These are phyloP conservation scores for Ciconia stormi DNA, from an alignment of 2,113 vertebrate species.

Conservation along the genomic window DNA sequence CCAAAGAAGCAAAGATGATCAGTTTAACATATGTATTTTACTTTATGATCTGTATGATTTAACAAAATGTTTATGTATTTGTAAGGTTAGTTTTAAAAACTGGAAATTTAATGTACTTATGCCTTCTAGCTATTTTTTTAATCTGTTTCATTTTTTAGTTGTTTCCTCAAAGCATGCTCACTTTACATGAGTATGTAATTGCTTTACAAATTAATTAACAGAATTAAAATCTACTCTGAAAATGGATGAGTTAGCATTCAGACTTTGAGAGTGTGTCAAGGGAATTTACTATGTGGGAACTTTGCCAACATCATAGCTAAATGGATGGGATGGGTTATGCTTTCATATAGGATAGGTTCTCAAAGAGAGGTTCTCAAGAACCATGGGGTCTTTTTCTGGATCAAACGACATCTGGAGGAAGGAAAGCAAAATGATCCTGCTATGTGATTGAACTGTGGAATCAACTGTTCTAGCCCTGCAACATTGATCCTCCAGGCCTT, in stretches of 20 bases:
- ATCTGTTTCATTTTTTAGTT: background rate
- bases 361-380: background rate
- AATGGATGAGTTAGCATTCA: background rate
- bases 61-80: background rate
- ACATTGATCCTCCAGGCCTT: fast-evolving
- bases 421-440: background rate
- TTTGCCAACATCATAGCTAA: background rate
- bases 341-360: background rate
- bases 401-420: background rate
- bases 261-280: background rate
- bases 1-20: background rate
- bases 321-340: background rate
- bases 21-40: background rate
- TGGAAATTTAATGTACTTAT: background rate
- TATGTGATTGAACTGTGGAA: background rate
- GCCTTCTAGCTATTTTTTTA: background rate
- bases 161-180: background rate
- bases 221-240: background rate
- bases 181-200: background rate
- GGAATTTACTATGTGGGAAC: background rate
- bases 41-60: background rate
- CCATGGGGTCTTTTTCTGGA: too few species aligned
- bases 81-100: background rate
- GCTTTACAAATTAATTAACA: conserved; percentile 28
- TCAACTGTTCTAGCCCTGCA: background rate